phyloP scores from a whole-genome alignment of 2,113 vertebrate genomes.

The Alosa alosa region DNA sequence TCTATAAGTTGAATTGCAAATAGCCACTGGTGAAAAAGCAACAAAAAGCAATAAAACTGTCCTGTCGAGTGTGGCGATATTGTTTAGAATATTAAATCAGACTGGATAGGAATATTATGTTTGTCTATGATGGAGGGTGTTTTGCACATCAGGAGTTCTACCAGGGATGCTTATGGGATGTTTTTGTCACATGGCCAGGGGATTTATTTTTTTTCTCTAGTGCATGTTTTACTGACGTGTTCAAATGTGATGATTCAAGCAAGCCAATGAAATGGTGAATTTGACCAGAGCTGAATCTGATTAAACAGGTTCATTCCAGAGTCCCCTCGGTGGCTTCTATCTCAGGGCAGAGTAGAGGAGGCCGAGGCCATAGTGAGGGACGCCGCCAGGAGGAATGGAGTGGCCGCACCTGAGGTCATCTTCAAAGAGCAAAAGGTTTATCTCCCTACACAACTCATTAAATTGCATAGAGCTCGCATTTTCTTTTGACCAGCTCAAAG shows the following conservation, averaged over 20 bases:
- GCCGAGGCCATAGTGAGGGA: conserved; percentile 81
- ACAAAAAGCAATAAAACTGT: no score
- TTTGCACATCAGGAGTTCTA: not conserved
- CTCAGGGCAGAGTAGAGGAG: conserved; percentile 79
- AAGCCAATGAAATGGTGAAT: no score
- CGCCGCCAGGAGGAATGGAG: conserved; percentile 79
- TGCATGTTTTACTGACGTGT: not conserved
- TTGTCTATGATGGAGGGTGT: no score
- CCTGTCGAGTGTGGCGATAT: no score
- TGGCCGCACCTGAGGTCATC: conserved; percentile 75
- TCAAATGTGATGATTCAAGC: no score
- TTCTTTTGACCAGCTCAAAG: not conserved
- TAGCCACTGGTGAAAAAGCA: no score
- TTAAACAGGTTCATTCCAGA: conserved; percentile 84
- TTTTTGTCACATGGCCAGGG: no score
- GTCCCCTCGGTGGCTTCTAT: conserved; percentile 88
- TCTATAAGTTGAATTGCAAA: no score
- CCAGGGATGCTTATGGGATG: not conserved
- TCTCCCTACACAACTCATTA: not conserved
- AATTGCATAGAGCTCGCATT: not conserved
- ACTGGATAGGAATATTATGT: no score
- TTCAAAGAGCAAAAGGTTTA: conserved; percentile 78
- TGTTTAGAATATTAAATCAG: no score
- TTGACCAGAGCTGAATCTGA: not conserved
- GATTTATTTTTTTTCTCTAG: not conserved